A percentile compares a stretch with the other conserved stretches of the same genome.
Conservation (phyloP, 2,888 invertebrate species). For the Chelonus formosanus region DNA sequence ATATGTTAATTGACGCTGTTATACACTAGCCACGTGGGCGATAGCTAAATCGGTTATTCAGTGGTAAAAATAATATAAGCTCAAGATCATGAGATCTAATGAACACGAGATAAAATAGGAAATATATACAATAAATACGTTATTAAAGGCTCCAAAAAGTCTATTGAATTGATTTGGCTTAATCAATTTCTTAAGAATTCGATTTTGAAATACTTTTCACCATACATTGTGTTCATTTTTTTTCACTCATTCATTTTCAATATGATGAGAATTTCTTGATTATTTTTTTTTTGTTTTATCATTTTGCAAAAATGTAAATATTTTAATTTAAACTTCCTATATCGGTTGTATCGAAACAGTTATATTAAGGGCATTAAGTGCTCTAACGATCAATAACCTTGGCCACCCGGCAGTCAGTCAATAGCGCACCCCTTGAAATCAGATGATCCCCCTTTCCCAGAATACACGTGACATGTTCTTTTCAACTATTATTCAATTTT, state of each 20-base stretch:
- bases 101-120: not conserved
- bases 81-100: not conserved
- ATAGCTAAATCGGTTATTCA: slow-evolving; percentile 48
- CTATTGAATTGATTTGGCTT: not conserved
- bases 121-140: not conserved
- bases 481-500: not conserved
- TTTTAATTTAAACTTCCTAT: too few relatives aligned
- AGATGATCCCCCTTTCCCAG: not conserved
- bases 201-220: too few relatives aligned
- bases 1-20: slow-evolving; percentile 14
- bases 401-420: slow-evolving; percentile 35
- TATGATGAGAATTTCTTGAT: too few relatives aligned
- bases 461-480: slow-evolving; percentile 1
- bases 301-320: too few relatives aligned
- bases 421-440: slow-evolving; percentile 21
- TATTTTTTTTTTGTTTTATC: too few relatives aligned
- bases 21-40: slow-evolving; percentile 17
- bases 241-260: too few relatives aligned
- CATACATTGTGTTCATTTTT: too few relatives aligned
- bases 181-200: not conserved
- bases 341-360: slow-evolving; percentile 24
- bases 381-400: slow-evolving; percentile 42
- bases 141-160: not conserved
- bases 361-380: not conserved
- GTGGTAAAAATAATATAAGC: slow-evolving; percentile 44